phyloP scores from a whole-genome alignment of 2,888 invertebrate genomes.

The Tipula vernalis region DNA sequence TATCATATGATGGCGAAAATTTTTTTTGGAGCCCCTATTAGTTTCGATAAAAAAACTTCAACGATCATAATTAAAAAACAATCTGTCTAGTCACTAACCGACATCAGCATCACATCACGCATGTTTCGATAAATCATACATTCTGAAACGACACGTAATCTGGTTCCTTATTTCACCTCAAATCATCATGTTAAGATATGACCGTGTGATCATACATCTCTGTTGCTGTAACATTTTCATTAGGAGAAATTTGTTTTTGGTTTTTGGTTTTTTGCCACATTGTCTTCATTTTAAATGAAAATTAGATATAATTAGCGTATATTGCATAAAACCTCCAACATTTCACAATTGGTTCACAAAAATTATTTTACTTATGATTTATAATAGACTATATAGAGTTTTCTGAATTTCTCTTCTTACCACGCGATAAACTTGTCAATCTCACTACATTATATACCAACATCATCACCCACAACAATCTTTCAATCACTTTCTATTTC shows the following conservation, averaged over 20 bases:
- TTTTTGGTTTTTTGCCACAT: background rate
- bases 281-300: background rate
- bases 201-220: background rate
- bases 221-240: background rate
- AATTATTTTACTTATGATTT: background rate
- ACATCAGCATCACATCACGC: background rate
- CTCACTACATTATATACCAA: background rate
- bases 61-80: background rate
- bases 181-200: background rate
- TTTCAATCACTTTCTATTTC: background rate
- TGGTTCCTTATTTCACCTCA: background rate
- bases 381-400: background rate
- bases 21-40: background rate
- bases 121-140: background rate
- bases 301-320: background rate
- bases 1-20: background rate
- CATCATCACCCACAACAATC: background rate
- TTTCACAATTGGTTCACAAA: background rate
- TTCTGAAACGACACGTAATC: background rate
- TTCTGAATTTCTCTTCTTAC: background rate
- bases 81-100: background rate
- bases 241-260: background rate
- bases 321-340: background rate
- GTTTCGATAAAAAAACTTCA: background rate
- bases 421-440: background rate